Percentiles rank a stretch among this genome's conserved stretches.
Evolutionary conservation across 2,888 invertebrate species (phyloP).

Genomic region (Ectobius pallidus): DNA sequence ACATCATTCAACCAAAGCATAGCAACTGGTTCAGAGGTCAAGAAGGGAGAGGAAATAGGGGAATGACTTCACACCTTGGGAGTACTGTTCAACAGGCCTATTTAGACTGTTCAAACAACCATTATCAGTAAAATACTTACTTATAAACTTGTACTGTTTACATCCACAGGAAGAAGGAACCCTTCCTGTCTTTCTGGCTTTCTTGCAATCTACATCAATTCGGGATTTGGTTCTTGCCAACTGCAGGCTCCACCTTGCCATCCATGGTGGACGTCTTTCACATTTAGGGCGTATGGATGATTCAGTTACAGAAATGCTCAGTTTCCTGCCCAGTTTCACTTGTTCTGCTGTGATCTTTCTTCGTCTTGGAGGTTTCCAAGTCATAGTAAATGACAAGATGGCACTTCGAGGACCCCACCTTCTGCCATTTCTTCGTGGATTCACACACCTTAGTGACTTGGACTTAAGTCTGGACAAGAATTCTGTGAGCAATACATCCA

Average conservation of each 20-base stretch:
- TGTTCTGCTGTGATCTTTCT: conserved; percentile 58
- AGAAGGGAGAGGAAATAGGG: no score
- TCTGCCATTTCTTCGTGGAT: conserved; percentile 58
- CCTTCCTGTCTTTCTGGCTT: conserved; percentile 57
- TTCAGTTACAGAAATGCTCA: conserved; percentile 53
- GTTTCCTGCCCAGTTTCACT: conserved; percentile 54
- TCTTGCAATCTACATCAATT: conserved; percentile 58
- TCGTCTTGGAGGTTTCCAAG: conserved; percentile 58
- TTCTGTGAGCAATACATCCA: conserved; percentile 52
- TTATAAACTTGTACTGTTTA: no score
- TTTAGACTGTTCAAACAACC: no score
- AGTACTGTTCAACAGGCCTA: no score
- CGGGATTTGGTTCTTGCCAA: conserved; percentile 61
- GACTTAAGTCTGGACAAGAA: conserved; percentile 59
- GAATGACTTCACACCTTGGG: no score
- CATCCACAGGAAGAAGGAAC: conserved; percentile 57
- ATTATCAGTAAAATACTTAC: no score
- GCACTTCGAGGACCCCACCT: conserved; percentile 58
- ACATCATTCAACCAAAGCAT: no score
- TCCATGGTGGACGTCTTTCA: conserved; percentile 54
- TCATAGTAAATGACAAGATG: conserved; percentile 56
- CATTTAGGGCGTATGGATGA: conserved; percentile 54
- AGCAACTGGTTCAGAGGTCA: no score
- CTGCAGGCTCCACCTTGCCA: conserved; percentile 59
- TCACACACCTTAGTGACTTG: conserved; percentile 58